A percentile compares a stretch with the other conserved stretches of the same genome.
phyloP scores from a whole-genome alignment of 2,797 vertebrate species.

The Neostethus bicornis region DNA sequence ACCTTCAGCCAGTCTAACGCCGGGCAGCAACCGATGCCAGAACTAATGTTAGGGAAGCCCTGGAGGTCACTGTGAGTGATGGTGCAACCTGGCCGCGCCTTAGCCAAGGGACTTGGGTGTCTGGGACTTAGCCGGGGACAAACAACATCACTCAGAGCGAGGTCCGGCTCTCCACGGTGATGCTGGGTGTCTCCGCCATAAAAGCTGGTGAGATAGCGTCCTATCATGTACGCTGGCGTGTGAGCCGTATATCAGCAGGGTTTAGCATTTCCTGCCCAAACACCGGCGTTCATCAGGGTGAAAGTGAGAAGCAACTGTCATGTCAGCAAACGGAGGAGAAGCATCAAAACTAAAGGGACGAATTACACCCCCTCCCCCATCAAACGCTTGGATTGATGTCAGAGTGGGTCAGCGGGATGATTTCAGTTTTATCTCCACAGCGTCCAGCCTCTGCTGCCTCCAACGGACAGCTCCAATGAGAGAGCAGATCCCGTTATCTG shows the following conservation, averaged over 20 bases:
- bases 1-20: constrained; percentile 58
- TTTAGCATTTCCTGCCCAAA: constrained; percentile 46
- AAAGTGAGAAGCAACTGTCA: constrained; percentile 65
- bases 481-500: constrained; percentile 75
- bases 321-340: constrained; percentile 19
- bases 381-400: constrained; percentile 58
- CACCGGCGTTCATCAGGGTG: constrained; percentile 22
- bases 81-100: constrained; percentile 41
- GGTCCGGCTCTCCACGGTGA: constrained; percentile 24
- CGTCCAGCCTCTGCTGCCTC: constrained; percentile 39
- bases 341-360: constrained; percentile 54
- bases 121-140: constrained; percentile 51
- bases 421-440: constrained; percentile 65
- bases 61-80: constrained; percentile 59
- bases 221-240: constrained; percentile 46
- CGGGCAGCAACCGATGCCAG: constrained; percentile 54
- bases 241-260: constrained; percentile 55
- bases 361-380: constrained; percentile 42
- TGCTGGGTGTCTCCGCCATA: constrained; percentile 51
- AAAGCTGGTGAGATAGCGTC: constrained; percentile 60
- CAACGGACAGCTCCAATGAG: constrained; percentile 57
- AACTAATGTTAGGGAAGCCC: constrained; percentile 63
- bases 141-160: constrained; percentile 46
- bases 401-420: constrained; percentile 58
- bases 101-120: constrained; percentile 46